phyloP scores from a whole-genome alignment of 2,113 vertebrate genomes.

The Sula dactylatra region DNA sequence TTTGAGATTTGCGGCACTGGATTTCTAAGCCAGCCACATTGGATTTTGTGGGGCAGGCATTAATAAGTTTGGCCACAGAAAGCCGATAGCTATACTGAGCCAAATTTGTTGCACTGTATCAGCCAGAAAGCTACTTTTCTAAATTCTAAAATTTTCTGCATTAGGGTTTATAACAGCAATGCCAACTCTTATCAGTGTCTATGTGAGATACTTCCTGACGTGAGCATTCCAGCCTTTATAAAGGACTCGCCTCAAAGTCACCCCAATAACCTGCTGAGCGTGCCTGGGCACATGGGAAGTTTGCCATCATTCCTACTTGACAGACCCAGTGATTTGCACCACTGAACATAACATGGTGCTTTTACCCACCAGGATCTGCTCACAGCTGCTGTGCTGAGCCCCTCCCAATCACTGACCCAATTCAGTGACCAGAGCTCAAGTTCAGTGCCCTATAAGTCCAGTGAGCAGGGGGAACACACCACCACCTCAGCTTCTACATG shows the following conservation, averaged over 20 bases:
- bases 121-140: slow-evolving; percentile 26
- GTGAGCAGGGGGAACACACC: not conserved
- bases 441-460: not conserved
- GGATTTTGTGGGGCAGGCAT: not conserved
- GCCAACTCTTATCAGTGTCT: not conserved
- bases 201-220: not conserved
- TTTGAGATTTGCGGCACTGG: slow-evolving; percentile 32
- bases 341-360: not conserved
- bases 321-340: not conserved
- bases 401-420: not conserved
- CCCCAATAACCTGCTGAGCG: not conserved
- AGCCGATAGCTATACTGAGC: slow-evolving; percentile 17
- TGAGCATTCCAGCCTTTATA: not conserved
- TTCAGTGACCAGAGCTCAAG: not conserved
- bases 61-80: slow-evolving; percentile 55
- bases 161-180: not conserved
- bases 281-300: not conserved
- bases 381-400: not conserved
- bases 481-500: not conserved
- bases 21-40: slow-evolving; percentile 36
- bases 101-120: slow-evolving; percentile 17
- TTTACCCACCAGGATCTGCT: not conserved
- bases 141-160: not conserved
- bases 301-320: not conserved
- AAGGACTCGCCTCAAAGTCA: not conserved